Conservation (phyloP, 1,140 invertebrate species). For the Euura saliciscinereae region DNA sequence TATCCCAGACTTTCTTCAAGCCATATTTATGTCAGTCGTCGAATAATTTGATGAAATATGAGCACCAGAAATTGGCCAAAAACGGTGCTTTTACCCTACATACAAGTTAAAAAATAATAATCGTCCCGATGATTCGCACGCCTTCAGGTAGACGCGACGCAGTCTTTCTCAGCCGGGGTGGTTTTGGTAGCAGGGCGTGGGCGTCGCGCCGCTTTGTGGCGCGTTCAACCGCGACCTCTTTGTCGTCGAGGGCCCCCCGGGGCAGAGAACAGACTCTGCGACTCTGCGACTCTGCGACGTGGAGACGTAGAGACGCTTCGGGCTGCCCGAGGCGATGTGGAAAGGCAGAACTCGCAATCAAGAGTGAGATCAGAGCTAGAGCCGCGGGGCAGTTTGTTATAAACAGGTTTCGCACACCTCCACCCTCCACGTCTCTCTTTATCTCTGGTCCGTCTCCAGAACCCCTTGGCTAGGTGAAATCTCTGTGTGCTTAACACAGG, state of each 20-base stretch:
- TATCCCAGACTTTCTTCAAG: too few species aligned
- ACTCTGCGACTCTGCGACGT: conserved; percentile 39
- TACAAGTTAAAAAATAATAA: too few species aligned
- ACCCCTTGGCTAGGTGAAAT: conserved; percentile 16
- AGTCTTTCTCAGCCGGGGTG: too few species aligned
- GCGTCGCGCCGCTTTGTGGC: conserved; percentile 57
- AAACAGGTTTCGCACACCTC: conserved; percentile 38
- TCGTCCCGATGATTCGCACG: too few species aligned
- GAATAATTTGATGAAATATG: too few species aligned
- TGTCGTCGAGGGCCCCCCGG: conserved; percentile 40
- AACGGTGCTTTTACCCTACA: too few species aligned
- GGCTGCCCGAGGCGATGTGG: neutral
- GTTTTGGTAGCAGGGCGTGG: conserved; percentile 32
- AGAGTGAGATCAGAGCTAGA: conserved; percentile 45
- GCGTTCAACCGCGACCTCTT: conserved; percentile 58
- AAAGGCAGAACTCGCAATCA: conserved; percentile 44
- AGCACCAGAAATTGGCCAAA: too few species aligned
- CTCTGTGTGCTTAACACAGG: too few species aligned
- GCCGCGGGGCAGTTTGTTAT: conserved; percentile 52
- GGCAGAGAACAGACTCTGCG: conserved; percentile 40
- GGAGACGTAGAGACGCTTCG: conserved; percentile 22
- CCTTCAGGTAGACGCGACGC: too few species aligned
- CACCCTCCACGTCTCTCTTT: neutral
- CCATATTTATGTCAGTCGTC: too few species aligned
- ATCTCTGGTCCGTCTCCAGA: conserved; percentile 22